These are phyloP conservation scores for Sciurus carolinensis DNA, from an alignment of 2,797 vertebrate genomes.

Conservation along the genomic window DNA sequence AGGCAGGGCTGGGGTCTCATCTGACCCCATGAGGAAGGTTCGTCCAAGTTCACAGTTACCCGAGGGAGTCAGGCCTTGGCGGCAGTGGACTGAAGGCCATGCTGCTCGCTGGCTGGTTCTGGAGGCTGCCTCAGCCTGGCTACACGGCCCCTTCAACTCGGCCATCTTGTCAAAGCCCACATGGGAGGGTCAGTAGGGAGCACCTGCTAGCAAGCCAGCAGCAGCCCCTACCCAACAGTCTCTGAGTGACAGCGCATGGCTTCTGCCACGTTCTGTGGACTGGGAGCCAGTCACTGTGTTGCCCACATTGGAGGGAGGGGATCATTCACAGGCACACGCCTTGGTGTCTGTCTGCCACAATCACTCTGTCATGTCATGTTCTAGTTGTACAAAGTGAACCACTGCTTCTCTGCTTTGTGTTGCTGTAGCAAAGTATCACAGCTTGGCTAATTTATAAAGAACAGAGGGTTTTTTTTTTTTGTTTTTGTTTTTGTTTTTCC, in stretches of 20 bases:
- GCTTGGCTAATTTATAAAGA: not conserved
- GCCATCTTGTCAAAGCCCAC: not conserved
- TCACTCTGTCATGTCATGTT: fast-evolving
- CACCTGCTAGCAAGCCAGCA: not conserved
- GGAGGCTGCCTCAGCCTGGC: not conserved
- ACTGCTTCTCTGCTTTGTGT: too few relatives aligned
- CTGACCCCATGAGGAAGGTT: not conserved
- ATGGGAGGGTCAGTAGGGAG: not conserved
- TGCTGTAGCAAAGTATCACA: too few relatives aligned
- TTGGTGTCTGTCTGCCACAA: not conserved
- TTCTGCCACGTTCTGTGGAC: fast-evolving
- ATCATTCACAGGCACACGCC: fast-evolving
- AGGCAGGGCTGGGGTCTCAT: not conserved
- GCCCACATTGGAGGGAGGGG: not conserved
- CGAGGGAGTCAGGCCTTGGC: not conserved
- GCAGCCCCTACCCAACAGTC: not conserved
- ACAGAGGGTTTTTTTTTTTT: not conserved
- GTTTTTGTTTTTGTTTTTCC: too few relatives aligned
- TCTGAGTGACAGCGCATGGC: not conserved
- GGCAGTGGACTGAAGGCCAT: not conserved
- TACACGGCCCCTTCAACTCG: too few relatives aligned
- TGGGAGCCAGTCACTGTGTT: not conserved
- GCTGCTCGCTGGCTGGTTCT: fast-evolving
- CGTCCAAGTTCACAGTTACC: not conserved
- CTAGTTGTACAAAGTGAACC: not conserved